Evolutionary conservation across 1,140 invertebrate genomes (phyloP).

Genomic region (Drosophila sproati): DNA sequence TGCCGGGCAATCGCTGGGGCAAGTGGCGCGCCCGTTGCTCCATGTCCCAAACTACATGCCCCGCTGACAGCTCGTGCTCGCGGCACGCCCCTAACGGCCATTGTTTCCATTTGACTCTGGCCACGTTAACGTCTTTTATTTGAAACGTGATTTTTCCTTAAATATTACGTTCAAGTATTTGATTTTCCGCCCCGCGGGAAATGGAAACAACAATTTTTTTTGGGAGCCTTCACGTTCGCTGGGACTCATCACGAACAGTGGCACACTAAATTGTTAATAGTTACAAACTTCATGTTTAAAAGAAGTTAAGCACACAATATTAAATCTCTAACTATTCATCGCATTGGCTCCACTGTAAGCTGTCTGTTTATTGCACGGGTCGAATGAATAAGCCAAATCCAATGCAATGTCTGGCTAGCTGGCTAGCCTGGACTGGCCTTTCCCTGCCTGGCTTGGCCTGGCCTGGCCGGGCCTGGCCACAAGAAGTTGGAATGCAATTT

Average conservation of each 20-base stretch:
- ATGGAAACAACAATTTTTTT: constrained; percentile 38
- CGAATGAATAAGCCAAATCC: constrained; percentile 32
- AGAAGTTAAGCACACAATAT: background rate
- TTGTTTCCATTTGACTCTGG: constrained; percentile 67
- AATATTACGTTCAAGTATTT: constrained; percentile 62
- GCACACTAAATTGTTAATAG: background rate
- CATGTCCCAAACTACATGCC: background rate
- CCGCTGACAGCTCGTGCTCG: background rate
- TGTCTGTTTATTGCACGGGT: constrained; percentile 19
- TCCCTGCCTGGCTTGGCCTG: background rate
- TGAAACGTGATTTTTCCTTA: constrained; percentile 77
- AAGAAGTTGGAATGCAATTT: constrained; percentile 72
- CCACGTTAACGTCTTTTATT: constrained; percentile 77
- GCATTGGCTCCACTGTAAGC: constrained; percentile 16
- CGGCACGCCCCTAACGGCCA: constrained; percentile 19
- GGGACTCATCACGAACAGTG: constrained; percentile 34
- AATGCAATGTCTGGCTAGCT: constrained; percentile 4
- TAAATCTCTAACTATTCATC: background rate
- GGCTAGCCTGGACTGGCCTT: background rate
- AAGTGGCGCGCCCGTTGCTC: constrained; percentile 29
- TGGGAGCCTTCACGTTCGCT: constrained; percentile 2
- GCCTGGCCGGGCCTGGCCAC: constrained; percentile 14
- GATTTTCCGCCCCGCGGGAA: constrained; percentile 17
- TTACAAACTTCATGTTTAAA: background rate
- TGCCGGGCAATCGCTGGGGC: constrained; percentile 27